phyloP scores from a whole-genome alignment of 2,888 invertebrate genomes.

The Linnaemya tessellans region DNA sequence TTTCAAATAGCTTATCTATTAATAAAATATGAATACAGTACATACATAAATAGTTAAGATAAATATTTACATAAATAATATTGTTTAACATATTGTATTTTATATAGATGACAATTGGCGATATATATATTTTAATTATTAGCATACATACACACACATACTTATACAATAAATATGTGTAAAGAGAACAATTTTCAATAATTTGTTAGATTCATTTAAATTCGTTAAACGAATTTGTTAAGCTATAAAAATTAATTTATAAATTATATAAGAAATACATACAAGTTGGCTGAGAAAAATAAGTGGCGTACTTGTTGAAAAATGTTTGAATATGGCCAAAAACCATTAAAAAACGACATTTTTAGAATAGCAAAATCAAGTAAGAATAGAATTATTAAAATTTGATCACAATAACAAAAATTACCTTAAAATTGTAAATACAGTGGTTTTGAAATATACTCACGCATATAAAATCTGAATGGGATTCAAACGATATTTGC shows the following conservation, averaged over 20 bases:
- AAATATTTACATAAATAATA: conserved; percentile 17
- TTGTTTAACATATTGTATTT: conserved; percentile 7
- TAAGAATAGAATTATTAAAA: conserved; percentile 5
- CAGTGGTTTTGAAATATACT: neutral
- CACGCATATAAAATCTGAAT: neutral
- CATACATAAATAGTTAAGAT: neutral
- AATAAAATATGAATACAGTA: neutral
- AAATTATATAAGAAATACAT: conserved; percentile 43
- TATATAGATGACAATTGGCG: neutral
- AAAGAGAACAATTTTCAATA: conserved; percentile 29
- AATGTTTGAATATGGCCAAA: conserved; percentile 50
- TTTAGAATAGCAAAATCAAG: conserved; percentile 57
- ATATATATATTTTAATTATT: neutral
- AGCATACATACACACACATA: neutral
- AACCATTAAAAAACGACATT: conserved; percentile 40
- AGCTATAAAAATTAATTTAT: conserved; percentile 61
- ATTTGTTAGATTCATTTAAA: conserved; percentile 44
- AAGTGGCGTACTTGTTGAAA: conserved; percentile 36
- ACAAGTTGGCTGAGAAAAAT: conserved; percentile 31
- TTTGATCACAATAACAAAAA: neutral
- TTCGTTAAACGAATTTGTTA: conserved; percentile 50
- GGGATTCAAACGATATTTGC: too few species aligned
- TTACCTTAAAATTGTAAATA: conserved; percentile 1
- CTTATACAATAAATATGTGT: neutral
- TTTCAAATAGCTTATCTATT: neutral